Conservation (phyloP, 2,888 invertebrate species). For the Spisula subtruncata region DNA sequence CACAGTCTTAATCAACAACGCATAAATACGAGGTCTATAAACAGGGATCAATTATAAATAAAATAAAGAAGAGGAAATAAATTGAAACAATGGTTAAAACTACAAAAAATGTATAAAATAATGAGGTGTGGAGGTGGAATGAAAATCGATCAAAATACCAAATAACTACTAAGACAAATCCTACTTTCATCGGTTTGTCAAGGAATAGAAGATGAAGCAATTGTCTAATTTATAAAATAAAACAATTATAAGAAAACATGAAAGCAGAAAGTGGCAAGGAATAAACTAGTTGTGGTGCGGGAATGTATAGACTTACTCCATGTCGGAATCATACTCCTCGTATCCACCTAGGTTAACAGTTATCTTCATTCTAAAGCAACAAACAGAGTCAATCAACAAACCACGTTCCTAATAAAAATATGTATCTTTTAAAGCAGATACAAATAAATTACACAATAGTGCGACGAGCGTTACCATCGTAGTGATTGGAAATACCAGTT, state of each 20-base stretch:
- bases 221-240: background rate
- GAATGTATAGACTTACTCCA: slow-evolving; percentile 51
- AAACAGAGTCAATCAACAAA: background rate
- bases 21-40: no score
- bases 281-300: background rate
- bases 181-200: background rate
- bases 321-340: slow-evolving; percentile 42
- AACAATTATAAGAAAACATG: background rate
- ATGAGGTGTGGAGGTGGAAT: no score
- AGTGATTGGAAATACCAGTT: no score
- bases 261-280: background rate
- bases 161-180: background rate
- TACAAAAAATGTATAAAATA: no score
- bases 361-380: slow-evolving; percentile 60
- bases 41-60: no score
- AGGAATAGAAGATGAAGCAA: background rate
- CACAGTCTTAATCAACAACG: no score
- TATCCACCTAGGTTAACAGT: slow-evolving; percentile 51
- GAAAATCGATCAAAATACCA: background rate
- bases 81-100: no score
- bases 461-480: no score
- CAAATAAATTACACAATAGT: no score
- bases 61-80: no score
- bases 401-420: no score
- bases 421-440: no score